These are phyloP conservation scores for Triops cancriformis DNA, from an alignment of 1,140 invertebrate genomes.

Conservation along the genomic window DNA sequence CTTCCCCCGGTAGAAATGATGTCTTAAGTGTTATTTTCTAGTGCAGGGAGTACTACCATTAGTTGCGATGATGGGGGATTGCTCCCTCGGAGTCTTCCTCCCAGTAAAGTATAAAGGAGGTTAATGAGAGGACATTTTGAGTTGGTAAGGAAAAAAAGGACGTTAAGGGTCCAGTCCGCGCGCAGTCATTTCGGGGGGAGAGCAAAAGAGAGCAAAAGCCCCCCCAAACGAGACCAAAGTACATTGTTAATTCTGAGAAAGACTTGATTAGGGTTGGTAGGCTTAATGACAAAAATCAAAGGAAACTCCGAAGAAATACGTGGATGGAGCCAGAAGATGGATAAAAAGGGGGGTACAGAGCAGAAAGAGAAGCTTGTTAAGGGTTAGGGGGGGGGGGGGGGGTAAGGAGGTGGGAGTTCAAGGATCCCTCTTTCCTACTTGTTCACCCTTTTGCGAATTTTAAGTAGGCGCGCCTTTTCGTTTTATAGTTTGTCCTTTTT, in stretches of 20 bases:
- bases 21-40: no score
- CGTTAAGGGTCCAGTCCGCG: neutral
- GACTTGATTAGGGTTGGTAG: constrained; percentile 9
- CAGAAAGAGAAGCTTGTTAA: constrained; percentile 1
- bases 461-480: constrained; percentile 9
- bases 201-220: neutral
- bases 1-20: no score
- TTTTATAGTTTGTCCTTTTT: constrained; percentile 11
- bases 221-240: neutral
- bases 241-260: neutral
- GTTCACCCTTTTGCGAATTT: neutral
- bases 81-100: neutral
- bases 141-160: neutral
- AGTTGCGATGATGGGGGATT: neutral
- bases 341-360: neutral
- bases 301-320: neutral
- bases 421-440: neutral
- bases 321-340: neutral
- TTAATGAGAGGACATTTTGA: neutral
- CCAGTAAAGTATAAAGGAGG: neutral
- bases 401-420: neutral
- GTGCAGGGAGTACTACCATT: neutral
- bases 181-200: neutral
- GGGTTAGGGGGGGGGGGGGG: neutral
- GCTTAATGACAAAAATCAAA: constrained; percentile 14